phyloP scores from a whole-genome alignment of 2,888 invertebrate species.

The Strigamia crassipes region DNA sequence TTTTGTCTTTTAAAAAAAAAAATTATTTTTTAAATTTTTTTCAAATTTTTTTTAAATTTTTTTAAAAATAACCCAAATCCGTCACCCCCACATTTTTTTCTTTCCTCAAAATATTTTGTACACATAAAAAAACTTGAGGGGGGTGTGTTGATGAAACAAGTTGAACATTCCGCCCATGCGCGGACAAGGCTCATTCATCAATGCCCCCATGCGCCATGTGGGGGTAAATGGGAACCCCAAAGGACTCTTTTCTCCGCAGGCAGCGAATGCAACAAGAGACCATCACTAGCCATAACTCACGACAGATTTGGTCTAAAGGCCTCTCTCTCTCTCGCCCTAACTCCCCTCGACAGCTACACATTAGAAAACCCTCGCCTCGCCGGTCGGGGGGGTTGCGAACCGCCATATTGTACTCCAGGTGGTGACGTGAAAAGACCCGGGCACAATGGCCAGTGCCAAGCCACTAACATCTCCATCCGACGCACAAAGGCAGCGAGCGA shows the following conservation, averaged over 20 bases:
- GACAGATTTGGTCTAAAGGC: constrained; percentile 34
- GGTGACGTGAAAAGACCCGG: constrained; percentile 17
- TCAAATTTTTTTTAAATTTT: no score
- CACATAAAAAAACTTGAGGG: not conserved
- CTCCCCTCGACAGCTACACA: constrained; percentile 19
- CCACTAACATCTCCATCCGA: constrained; percentile 22
- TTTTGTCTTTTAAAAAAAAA: not conserved
- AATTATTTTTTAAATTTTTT: not conserved
- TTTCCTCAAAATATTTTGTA: no score
- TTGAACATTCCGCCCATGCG: constrained; percentile 22
- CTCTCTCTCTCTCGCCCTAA: not conserved
- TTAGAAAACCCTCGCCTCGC: not conserved
- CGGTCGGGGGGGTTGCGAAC: constrained; percentile 13
- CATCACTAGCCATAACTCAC: constrained; percentile 27
- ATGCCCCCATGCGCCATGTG: constrained; percentile 26
- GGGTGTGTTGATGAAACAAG: constrained; percentile 16
- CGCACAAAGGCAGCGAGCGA: constrained; percentile 17
- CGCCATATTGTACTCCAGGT: constrained; percentile 34
- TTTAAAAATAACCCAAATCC: not conserved
- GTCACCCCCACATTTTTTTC: no score
- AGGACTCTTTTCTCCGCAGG: constrained; percentile 16
- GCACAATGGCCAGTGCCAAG: constrained; percentile 29
- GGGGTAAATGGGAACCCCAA: constrained; percentile 26
- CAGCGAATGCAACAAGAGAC: constrained; percentile 17
- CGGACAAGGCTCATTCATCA: constrained; percentile 6